Evolutionary conservation across 2,888 invertebrate species (phyloP), one percentile per base, ranked within the genome.

Genomic region (Pachliopta kotzebuea): DNA sequence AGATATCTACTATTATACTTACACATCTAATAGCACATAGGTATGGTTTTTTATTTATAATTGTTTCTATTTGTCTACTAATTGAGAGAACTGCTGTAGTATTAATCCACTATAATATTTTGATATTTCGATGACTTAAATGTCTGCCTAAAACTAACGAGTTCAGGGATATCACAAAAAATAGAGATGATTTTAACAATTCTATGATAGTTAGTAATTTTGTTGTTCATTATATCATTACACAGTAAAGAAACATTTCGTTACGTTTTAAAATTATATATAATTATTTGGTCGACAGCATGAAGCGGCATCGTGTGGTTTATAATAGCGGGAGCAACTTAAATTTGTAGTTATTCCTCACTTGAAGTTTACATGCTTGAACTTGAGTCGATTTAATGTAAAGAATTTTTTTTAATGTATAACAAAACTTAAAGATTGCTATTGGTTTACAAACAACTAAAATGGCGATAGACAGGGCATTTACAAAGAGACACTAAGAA

Each of bases 21-120:
- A 73, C 74, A 56, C 74, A 56, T 42, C 14, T 57, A n/a, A 18
- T 23, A 72, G 76, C 79, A 76, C 68, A 59, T 66, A 69, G 68
- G 63, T 73, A 74, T 18, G 18, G 45, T 45, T 45, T n/a, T 45
- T 45, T 18, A 14, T 42, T 14, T 42, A 42, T 18, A 42, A 42
- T 18, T 17, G 42, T 11, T 31, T 37, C 3, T 37, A 37, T 37
- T 37, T 14, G 7, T 9, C 31, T 11, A 9, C 11, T 31, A 31
- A 31, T 9, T 31, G 31, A 8, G 31, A 11, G 37, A 37, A 37
- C 14, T 4, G 14, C 14, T 14, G 2, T 2, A 14, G 3, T 11
- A 37, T 14, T 14, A 37, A 11, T 37, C 3, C 37, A 14, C 37
- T 37, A 14, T 37, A 14, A 37, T 11, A 11, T 37, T 37, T 37